Evolutionary conservation across 2,113 vertebrate genomes (phyloP), one percentile per base, ranked within the genome.

Genomic region (Sigmodon hispidus): DNA sequence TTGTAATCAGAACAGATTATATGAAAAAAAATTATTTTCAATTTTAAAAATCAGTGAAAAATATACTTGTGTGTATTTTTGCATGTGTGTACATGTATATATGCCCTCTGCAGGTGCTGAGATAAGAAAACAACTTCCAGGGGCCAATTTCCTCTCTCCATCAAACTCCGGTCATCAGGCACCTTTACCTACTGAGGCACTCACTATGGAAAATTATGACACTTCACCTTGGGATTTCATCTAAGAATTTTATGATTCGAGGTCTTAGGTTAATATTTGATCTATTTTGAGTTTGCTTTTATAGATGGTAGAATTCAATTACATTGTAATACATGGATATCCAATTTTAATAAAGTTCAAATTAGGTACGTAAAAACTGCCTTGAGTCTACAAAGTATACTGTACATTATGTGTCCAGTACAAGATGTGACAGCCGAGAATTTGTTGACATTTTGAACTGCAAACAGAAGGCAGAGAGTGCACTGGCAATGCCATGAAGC

Each of bases 321-420:
- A 76, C 29, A 76, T 4, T n/a, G 76, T 36, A 48, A 40, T 34
- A 29, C 29, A 31, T 48, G 50, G 13, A 79, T 65, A 93, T 48
- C n/a, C 15, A 70, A 3, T 15, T 69, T 87, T 80, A 79, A 93
- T 70, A 65, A 94, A 90, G 26, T 76, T 59, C 73, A 96, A 92
- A 29, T 40, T 52, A 63, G 10, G 67, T 72, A 57, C 72, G 17
- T 81, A 90, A 89, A 93, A 91, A 36, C 2, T 87, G 31, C 22
- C 70, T 91, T 76, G 36, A 40, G 69, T 86, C 19, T 86, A 89
- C 31, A 84, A 96, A 93, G 48, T 69, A 67, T 40, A 73, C 34
- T 61, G 45, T 24, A 3, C 87, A 76, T 50, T 80, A 84, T 7
- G n/a, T n/a, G n/a, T n/a, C n/a, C n/a, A n/a, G n/a, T n/a, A n/a